Evolutionary conservation across 2,888 invertebrate species (phyloP), one percentile per base, ranked within the genome.

Genomic region (Octodonta nipae): DNA sequence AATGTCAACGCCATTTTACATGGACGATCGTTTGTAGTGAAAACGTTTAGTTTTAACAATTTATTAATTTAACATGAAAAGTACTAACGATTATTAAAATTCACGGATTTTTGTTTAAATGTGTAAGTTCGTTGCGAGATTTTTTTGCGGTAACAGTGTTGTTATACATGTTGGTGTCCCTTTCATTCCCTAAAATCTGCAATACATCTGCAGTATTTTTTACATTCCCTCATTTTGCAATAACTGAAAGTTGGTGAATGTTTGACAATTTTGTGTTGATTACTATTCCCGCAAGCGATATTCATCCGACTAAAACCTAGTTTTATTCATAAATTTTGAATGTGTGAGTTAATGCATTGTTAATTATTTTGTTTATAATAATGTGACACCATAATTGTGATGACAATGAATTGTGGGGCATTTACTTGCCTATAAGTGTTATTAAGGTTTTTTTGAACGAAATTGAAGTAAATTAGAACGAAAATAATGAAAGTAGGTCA

Each of bases 181-280:
- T 11, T 22, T 22, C 11, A 22, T 22, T 22, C 22, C 22, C 4
- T 22, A 22, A n/a, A n/a, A 22, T 22, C 22, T 22, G 22, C 22
- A 22, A 22, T 22, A 11, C 22, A n/a, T 22, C 22, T 22, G 22
- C 22, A 22, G 22, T 22, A 22, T 22, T 22, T 22, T 22, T 22
- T 22, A 11, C 4, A n/a, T 22, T 22, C 10, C n/a, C 11, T 22
- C 22, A 11, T 22, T 22, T 22, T 22, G 22, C 22, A 11, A 22
- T 11, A 3, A 10, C 22, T n/a, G 22, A n/a, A 22, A n/a, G 22
- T 22, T 11, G 10, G 22, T 22, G 10, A 11, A 22, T 11, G 22
- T 22, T 11, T 22, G 22, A 22, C 22, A n/a, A 11, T 10, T 22
- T 22, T n/a, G n/a, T n/a, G n/a, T 22, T 11, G 22, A n/a, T 10